These are phyloP conservation scores for Latheticus oryzae DNA, from an alignment of 2,888 invertebrate genomes.

Conservation along the genomic window DNA sequence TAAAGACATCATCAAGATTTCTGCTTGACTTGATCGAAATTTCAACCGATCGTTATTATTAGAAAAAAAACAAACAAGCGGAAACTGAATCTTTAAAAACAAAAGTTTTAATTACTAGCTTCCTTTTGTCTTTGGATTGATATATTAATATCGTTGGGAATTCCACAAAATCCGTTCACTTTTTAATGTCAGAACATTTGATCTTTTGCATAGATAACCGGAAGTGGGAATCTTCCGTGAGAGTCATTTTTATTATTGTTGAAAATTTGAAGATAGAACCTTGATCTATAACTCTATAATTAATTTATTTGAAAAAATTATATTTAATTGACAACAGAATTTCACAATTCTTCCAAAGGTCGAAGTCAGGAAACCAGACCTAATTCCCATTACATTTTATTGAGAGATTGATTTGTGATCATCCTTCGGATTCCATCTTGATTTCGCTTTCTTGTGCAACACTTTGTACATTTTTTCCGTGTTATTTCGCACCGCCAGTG, in stretches of 20 bases:
- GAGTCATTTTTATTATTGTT: conserved; percentile 8
- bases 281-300: conserved; percentile 17
- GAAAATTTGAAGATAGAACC: conserved; percentile 12
- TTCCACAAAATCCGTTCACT: conserved; percentile 16
- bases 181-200: conserved; percentile 11
- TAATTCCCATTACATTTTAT: conserved; percentile 44
- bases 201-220: neutral
- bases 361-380: conserved; percentile 46
- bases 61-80: no score
- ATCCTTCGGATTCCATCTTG: conserved; percentile 39
- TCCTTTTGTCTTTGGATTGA: no score
- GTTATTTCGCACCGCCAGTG: conserved; percentile 29
- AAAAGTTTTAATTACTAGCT: no score
- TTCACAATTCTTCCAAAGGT: conserved; percentile 41
- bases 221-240: neutral
- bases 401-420: conserved; percentile 39
- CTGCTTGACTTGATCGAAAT: no score
- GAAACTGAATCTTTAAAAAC: no score
- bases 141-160: no score
- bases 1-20: no score
- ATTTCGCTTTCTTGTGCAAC: conserved; percentile 35
- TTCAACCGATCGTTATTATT: no score
- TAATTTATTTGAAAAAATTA: conserved; percentile 18
- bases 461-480: conserved; percentile 26
- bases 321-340: conserved; percentile 13